Base-by-base conservation (phyloP, 2,797 vertebrate species). In the Enteromius anoplus region DNA sequence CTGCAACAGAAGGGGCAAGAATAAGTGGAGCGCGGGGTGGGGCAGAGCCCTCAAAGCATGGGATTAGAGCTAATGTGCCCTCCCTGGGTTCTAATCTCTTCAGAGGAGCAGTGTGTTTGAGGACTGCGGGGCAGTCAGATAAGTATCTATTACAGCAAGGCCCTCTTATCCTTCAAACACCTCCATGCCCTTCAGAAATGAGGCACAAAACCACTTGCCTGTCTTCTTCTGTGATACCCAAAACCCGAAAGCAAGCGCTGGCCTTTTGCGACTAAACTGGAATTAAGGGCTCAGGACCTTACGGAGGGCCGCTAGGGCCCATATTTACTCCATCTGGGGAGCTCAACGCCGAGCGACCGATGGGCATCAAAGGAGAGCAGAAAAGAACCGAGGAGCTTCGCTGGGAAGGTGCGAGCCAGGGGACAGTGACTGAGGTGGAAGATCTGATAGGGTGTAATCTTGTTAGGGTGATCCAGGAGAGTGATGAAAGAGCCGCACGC, bases 41-140 rank as follows among this genome's bases (percentile, higher is more conserved):
- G 91, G 92, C 76, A 92, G 93, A 93, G 92, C 75, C 85, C 94
- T 95, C 94, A 95, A 95, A 95, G 95, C 93, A 94, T 82, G 40
- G 93, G 95, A 96, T 96, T 96, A 96, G 92, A 95, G 94, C 94
- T 95, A 96, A 96, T 95, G 94, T 95, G 94, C 94, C 94, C 93
- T 95, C 95, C 94, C 93, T 89, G 92, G 94, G 94, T 94, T 93
- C 92, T 95, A 95, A 96, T 95, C 95, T 95, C 95, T 94, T 95
- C 94, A 95, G 92, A 96, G 93, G 92, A 91, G 91, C 92, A 94
- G 93, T 94, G 94, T 95, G 94, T 96, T 95, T 94, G 94, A 95
- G 94, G 93, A 93, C 93, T 94, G 88, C 92, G 93, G 94, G 94
- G 93, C 92, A 93, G 94, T 92, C 89, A 94, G 94, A 95, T 96